A percentile compares a stretch with the other conserved stretches of the same genome.
phyloP scores from a whole-genome alignment of 2,113 vertebrate species.

The Blennius ocellaris region DNA sequence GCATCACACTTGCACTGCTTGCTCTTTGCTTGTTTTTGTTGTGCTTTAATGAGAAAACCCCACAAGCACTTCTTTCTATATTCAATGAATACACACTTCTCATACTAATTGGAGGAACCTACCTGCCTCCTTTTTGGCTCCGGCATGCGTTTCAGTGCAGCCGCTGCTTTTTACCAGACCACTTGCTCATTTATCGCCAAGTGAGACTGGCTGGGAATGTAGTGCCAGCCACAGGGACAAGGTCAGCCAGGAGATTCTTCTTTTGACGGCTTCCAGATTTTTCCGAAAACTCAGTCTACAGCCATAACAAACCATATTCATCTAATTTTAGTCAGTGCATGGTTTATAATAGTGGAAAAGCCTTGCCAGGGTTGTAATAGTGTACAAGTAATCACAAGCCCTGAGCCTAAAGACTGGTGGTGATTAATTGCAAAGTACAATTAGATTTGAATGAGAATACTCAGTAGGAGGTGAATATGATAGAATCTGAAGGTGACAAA shows the following conservation, averaged over 20 bases:
- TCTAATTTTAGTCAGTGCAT: slow-evolving; percentile 15
- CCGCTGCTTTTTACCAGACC: slow-evolving; percentile 58
- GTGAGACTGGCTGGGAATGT: slow-evolving; percentile 33
- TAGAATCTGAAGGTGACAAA: slow-evolving; percentile 61
- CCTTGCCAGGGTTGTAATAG: slow-evolving; percentile 4
- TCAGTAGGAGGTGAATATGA: slow-evolving; percentile 43
- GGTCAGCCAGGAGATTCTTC: slow-evolving; percentile 70
- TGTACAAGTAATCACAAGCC: slow-evolving; percentile 33
- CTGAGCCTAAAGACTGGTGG: not conserved
- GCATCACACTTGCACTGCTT: too few species aligned
- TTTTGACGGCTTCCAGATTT: slow-evolving; percentile 48
- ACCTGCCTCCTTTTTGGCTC: slow-evolving; percentile 32
- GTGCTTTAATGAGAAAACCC: slow-evolving; percentile 8
- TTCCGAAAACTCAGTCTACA: slow-evolving; percentile 30
- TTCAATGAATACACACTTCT: slow-evolving; percentile 11
- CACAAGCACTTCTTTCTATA: not conserved
- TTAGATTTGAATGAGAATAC: slow-evolving; percentile 61
- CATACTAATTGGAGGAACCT: slow-evolving; percentile 32
- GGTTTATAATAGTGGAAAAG: not conserved
- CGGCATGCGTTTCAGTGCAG: slow-evolving; percentile 19
- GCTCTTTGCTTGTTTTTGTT: too few species aligned
- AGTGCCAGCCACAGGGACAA: slow-evolving; percentile 61
- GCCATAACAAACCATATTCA: slow-evolving; percentile 34
- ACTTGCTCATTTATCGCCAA: slow-evolving; percentile 56
- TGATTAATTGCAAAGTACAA: slow-evolving; percentile 69